phyloP scores from a whole-genome alignment of 2,797 vertebrate species.

The Anguilla marmorata region DNA sequence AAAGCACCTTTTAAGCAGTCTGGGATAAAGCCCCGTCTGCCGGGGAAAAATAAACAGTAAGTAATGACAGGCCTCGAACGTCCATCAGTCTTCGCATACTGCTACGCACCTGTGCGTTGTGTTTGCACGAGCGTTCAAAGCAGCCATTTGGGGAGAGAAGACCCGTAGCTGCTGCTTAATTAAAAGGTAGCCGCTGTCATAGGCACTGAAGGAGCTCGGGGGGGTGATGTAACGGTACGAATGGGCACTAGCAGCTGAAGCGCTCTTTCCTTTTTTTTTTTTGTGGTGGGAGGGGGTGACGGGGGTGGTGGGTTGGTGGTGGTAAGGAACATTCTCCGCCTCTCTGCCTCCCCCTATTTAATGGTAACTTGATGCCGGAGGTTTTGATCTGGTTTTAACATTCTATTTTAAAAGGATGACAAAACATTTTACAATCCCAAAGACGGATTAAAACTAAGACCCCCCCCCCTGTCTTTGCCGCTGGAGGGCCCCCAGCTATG shows the following conservation, averaged over 20 bases:
- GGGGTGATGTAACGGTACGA: conserved; percentile 36
- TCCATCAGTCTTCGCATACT: conserved; percentile 4
- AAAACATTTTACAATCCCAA: conserved; percentile 54
- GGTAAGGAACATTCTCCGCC: conserved; percentile 50
- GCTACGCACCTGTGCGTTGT: conserved; percentile 8
- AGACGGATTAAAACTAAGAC: conserved; percentile 52
- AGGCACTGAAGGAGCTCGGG: conserved; percentile 3
- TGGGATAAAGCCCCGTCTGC: conserved; percentile 22
- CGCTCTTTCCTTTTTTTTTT: background rate
- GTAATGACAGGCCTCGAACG: conserved; percentile 28
- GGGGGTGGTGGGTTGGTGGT: conserved; percentile 16
- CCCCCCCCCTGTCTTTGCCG: conserved; percentile 34
- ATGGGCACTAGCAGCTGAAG: conserved; percentile 36
- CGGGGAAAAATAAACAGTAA: conserved; percentile 15
- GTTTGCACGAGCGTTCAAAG: conserved; percentile 25
- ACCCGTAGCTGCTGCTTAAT: conserved; percentile 16
- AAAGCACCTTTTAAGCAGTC: conserved; percentile 9
- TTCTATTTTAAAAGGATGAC: conserved; percentile 67
- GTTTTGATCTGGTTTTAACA: conserved; percentile 62
- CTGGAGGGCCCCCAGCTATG: conserved; percentile 17
- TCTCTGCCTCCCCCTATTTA: conserved; percentile 55
- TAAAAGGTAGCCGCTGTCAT: conserved; percentile 25
- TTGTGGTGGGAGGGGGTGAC: background rate
- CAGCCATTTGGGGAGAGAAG: background rate
- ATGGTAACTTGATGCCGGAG: conserved; percentile 55